These are phyloP conservation scores for Octopus bimaculoides DNA, from an alignment of 1,140 invertebrate genomes.

Conservation along the genomic window DNA sequence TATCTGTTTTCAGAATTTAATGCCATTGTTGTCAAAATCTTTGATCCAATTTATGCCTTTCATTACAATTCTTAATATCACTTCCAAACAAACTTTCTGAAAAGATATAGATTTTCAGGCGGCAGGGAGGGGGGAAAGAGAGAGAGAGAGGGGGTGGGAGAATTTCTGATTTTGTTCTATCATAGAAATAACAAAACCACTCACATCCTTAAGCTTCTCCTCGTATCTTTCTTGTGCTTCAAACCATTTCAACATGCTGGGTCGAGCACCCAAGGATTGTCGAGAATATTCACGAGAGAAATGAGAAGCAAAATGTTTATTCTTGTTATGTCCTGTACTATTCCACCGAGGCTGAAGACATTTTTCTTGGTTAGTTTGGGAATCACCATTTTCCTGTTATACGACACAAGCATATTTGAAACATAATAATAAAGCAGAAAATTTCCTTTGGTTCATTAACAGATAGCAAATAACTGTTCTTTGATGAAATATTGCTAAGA, in stretches of 20 bases:
- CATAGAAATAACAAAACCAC: background rate
- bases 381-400: conserved; percentile 4
- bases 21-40: too few relatives aligned
- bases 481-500: too few relatives aligned
- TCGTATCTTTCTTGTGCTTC: conserved; percentile 74
- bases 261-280: conserved; percentile 74
- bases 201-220: conserved; percentile 35
- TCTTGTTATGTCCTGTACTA: conserved; percentile 21
- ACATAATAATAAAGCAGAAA: too few relatives aligned
- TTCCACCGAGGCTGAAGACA: conserved; percentile 10
- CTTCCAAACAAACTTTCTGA: too few relatives aligned
- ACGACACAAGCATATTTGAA: too few relatives aligned
- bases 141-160: background rate
- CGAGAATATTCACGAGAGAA: conserved; percentile 68
- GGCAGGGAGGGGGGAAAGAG: background rate
- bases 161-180: background rate
- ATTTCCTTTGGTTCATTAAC: too few relatives aligned
- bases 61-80: too few relatives aligned
- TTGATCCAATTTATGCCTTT: too few relatives aligned
- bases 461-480: too few relatives aligned
- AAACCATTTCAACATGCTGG: conserved; percentile 69
- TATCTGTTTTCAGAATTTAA: too few relatives aligned
- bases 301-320: conserved; percentile 42
- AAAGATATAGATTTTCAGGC: too few relatives aligned
- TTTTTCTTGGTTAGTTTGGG: background rate